These are phyloP conservation scores for Catharus minimus DNA, from an alignment of 2,113 vertebrate species.

Conservation along the genomic window DNA sequence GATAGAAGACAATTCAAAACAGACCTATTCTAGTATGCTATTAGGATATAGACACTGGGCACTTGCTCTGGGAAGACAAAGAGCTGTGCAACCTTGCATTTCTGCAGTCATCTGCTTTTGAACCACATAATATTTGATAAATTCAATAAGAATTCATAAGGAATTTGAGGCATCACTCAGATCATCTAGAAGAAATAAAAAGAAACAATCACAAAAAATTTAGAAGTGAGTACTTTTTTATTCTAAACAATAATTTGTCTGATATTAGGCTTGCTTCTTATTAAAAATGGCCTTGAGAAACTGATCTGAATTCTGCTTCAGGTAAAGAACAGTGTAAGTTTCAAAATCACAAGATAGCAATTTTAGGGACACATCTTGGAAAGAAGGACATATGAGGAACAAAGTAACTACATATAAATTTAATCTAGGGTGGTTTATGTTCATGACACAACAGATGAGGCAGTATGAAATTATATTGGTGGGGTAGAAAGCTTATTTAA, in stretches of 20 bases:
- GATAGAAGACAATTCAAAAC: not conserved
- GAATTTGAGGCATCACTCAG: not conserved
- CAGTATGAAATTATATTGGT: not conserved
- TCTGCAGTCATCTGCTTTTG: not conserved
- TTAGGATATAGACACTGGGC: not conserved
- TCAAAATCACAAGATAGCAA: not conserved
- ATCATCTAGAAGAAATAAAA: not conserved
- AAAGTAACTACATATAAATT: conserved; percentile 35
- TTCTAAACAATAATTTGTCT: not conserved
- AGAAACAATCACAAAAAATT: not conserved
- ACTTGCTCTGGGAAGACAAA: not conserved
- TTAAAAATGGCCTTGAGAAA: not conserved
- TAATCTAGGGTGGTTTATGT: conserved; percentile 2
- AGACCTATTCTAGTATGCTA: not conserved
- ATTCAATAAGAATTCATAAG: not conserved
- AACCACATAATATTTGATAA: not conserved
- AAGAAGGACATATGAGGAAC: not conserved
- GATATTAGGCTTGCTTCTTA: not conserved
- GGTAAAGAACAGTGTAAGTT: not conserved
- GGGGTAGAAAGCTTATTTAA: conserved; percentile 21
- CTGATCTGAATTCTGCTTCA: not conserved
- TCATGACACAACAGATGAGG: not conserved
- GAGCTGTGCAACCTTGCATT: not conserved
- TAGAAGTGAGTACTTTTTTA: not conserved
- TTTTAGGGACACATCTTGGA: not conserved